A percentile compares a stretch with the other conserved stretches of the same genome.
Evolutionary conservation across 1,140 invertebrate genomes (phyloP).

Genomic region (Batillaria attramentaria): DNA sequence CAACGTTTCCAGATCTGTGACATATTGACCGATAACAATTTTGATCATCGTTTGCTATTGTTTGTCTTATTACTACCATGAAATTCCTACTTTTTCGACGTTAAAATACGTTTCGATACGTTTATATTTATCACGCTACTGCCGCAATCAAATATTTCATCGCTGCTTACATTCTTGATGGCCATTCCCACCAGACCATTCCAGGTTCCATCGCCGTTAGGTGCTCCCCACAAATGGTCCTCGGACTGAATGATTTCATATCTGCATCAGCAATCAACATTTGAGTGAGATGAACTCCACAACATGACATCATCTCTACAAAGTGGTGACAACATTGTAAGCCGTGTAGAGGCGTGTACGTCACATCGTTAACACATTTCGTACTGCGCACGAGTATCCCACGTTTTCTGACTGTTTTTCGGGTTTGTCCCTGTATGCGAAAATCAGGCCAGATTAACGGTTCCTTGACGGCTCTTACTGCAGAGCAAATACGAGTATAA

Average conservation of each 20-base stretch:
- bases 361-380: neutral
- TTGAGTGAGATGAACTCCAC: neutral
- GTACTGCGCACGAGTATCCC: too few relatives aligned
- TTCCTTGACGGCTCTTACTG: too few relatives aligned
- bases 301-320: neutral
- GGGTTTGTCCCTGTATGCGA: too few relatives aligned
- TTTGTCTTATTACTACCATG: too few relatives aligned
- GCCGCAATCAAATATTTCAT: neutral
- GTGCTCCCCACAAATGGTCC: constrained; percentile 67
- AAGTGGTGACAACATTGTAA: neutral
- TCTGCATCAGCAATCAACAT: constrained; percentile 42
- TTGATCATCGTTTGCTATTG: too few relatives aligned
- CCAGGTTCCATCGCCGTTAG: constrained; percentile 65
- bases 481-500: too few relatives aligned
- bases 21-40: too few relatives aligned
- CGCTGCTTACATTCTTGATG: constrained; percentile 57
- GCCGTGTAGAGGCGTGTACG: neutral
- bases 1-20: too few relatives aligned
- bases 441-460: too few relatives aligned
- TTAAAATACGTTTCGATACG: too few relatives aligned
- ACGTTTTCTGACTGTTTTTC: neutral
- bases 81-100: too few relatives aligned
- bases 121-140: too few relatives aligned
- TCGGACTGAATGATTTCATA: constrained; percentile 57
- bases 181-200: constrained; percentile 71